A percentile compares a stretch with the other conserved stretches of the same genome.
Evolutionary conservation across 1,140 invertebrate genomes (phyloP).

Genomic region (Aphis craccivora): DNA sequence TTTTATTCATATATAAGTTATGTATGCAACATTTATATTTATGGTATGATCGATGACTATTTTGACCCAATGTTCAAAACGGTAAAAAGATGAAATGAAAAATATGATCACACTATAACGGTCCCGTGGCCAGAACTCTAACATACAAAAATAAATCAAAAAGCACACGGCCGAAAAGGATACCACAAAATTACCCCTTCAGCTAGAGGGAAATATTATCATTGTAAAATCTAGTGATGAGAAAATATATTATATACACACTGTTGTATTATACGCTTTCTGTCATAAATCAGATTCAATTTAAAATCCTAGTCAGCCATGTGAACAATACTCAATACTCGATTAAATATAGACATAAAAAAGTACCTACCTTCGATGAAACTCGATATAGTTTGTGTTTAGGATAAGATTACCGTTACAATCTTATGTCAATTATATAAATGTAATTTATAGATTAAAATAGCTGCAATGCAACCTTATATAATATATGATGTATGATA

Average conservation of each 20-base stretch:
- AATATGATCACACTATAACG: constrained; percentile 5
- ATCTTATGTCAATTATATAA: background rate
- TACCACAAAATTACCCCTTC: background rate
- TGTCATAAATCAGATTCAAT: background rate
- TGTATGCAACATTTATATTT: constrained; percentile 18
- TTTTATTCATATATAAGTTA: background rate
- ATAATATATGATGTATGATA: background rate
- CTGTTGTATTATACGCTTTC: background rate
- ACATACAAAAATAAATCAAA: background rate
- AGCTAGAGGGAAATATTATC: background rate
- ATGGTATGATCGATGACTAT: background rate
- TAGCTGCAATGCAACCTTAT: background rate
- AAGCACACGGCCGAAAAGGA: background rate
- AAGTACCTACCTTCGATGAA: background rate
- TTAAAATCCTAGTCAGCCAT: background rate
- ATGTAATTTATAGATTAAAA: background rate
- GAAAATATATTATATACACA: background rate
- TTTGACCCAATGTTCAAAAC: background rate
- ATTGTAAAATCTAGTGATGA: background rate
- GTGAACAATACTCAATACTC: background rate
- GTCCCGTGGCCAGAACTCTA: background rate
- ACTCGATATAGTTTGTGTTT: background rate
- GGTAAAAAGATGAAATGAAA: background rate
- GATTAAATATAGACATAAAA: background rate
- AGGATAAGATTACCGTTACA: background rate